Conservation (phyloP, 2,797 vertebrate genomes). For the Ibycter americanus region DNA sequence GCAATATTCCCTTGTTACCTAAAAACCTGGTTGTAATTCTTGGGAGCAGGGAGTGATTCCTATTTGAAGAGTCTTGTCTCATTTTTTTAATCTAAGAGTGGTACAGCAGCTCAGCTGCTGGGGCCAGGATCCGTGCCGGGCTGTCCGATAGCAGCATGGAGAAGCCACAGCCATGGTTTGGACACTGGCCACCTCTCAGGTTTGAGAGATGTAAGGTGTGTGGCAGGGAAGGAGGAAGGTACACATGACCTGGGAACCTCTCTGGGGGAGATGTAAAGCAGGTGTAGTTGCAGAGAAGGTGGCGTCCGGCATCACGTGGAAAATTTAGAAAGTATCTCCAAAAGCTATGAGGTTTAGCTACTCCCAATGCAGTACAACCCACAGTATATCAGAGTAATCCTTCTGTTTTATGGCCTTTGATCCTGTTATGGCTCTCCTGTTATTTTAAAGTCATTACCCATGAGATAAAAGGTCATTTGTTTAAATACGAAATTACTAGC, state of each 20-base stretch:
- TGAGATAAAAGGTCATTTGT: not conserved
- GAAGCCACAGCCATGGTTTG: rapidly evolving
- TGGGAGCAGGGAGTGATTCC: not conserved
- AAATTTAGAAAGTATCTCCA: not conserved
- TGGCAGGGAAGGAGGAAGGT: not conserved
- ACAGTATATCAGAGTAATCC: not conserved
- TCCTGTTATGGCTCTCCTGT: not conserved
- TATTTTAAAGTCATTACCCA: not conserved
- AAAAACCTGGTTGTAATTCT: not conserved
- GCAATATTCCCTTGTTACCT: not conserved
- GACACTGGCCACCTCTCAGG: too few species aligned
- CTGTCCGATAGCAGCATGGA: rapidly evolving
- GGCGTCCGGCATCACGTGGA: not conserved
- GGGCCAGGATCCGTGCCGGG: not conserved
- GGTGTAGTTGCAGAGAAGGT: not conserved
- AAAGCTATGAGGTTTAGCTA: not conserved
- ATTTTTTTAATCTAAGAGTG: not conserved
- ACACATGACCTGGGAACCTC: not conserved
- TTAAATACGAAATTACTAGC: slow-evolving; percentile 45
- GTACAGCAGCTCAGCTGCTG: not conserved
- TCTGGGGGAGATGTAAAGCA: not conserved
- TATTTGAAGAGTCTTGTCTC: not conserved
- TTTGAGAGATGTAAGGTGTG: not conserved
- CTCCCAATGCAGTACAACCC: not conserved
- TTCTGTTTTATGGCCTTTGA: not conserved